Conservation (phyloP, 2,797 vertebrate species). For the Anas flavirostris region DNA sequence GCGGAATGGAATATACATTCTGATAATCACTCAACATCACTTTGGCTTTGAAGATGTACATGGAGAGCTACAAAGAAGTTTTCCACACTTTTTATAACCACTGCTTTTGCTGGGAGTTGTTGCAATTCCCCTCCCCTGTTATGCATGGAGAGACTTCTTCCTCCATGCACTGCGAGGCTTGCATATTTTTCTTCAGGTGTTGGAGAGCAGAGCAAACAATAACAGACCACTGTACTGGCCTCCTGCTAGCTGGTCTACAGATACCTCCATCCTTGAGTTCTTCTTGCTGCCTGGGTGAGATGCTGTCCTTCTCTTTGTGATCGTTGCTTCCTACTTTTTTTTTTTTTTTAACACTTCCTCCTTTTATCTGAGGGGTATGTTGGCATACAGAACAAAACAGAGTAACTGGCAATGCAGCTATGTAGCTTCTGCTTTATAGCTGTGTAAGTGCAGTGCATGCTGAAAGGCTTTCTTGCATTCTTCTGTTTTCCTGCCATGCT, state of each 20-base stretch:
- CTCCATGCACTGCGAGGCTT: neutral
- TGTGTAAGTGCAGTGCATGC: too few species aligned
- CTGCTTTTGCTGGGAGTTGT: neutral
- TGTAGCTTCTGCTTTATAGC: neutral
- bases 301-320: neutral
- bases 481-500: neutral
- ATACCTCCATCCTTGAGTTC: neutral
- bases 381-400: neutral
- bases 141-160: neutral
- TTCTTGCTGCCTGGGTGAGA: neutral
- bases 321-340: neutral
- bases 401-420: accelerated
- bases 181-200: accelerated
- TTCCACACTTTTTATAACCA: neutral
- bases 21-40: neutral
- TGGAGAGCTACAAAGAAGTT: neutral
- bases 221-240: neutral
- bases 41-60: neutral
- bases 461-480: neutral
- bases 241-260: neutral
- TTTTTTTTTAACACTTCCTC: neutral
- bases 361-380: neutral
- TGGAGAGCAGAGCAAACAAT: neutral
- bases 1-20: neutral
- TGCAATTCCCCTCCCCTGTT: neutral